Evolutionary conservation across 2,113 vertebrate genomes (phyloP), one percentile per base, ranked within the genome.

Genomic region (Siphamia tubifer): DNA sequence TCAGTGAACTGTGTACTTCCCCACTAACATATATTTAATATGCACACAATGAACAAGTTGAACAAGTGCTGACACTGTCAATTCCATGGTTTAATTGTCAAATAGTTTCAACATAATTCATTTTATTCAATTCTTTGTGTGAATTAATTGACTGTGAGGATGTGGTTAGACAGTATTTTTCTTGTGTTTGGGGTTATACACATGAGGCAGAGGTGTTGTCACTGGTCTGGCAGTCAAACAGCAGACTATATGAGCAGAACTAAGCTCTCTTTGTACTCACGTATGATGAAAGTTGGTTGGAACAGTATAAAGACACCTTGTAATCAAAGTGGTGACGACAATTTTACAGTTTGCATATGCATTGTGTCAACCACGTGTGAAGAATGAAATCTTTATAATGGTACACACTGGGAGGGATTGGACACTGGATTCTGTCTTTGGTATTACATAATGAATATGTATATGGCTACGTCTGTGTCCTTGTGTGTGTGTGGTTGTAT

Each of bases 391-490:
- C 68, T 79, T 69, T 69, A 70, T 76, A 58, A 35, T 2, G 30
- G 16, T 16, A 24, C 21, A 64, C 4, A 44, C 58, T 43, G 45
- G 12, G 54, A 2, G 11, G 24, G 27, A 53, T 23, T 49, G 53
- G 72, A 82, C 80, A 77, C 38, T 45, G 54, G 60, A 51, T 74
- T 64, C 66, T 77, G 54, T 86, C 64, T 74, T 19, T 21, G 40
- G 20, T 44, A 57, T 84, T 82, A 83, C 66, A 68, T 83, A 83
- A 86, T 85, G 57, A 82, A 81, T 81, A 82, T 82, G 73, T 77
- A 83, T 67, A 71, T 54, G 69, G 39, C 32, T 20, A 47, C 43
- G 53, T 62, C 49, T 60, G 45, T 44, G 66, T 62, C 17, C 35
- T 54, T 69, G 58, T 62, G 63, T 82, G 83, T 77, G 81, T 81